Base-by-base conservation (phyloP, 2,888 invertebrate genomes). In the Clitarchus hookeri region DNA sequence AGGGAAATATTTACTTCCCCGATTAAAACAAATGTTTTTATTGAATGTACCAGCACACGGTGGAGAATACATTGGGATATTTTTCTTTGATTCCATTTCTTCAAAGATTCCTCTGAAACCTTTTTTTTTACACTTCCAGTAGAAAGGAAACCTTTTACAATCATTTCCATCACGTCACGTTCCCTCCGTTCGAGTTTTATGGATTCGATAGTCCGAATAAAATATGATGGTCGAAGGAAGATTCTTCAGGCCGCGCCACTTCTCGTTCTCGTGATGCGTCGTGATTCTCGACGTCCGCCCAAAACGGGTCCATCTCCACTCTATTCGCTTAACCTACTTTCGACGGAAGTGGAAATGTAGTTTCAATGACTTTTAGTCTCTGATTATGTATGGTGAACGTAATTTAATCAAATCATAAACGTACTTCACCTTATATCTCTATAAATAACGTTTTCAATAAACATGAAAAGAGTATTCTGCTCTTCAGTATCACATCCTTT, bases 161-260 rank as follows among this genome's bases (percentile, higher is more conserved):
- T 36, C 82, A 26, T 36, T 82, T 82, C 82, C 44, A 82, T 82
- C 36, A 82, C 82, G 36, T 27, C 82, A 82, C 13, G 44, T 82
- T 82, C 82, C 19, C 44, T 82, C 44, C 82, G 82, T 82, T 82
- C 82, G 36, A 82, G 82, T 82, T 82, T 82, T 82, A 82, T 82
- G 82, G 82, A 82, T 82, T 82, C 44, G 82, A 82, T 27, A 82
- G 82, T 82, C 44, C 9, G 36, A 36, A 44, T 82, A 44, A 82
- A 82, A 82, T 82, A 82, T 82, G 82, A 82, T 44, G 82, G 11
- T 23, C 82, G 16, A 82, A 11, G 82, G 82, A 36, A 82, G 82
- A 82, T 82, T 16, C 44, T 36, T n/a, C 82, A 82, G 23, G 65
- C 65, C 8, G n/a, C 65, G 65, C 65, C 65, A 82, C 19, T 13